phyloP scores from a whole-genome alignment of 2,113 vertebrate genomes.

The Oreochromis tanganicae region DNA sequence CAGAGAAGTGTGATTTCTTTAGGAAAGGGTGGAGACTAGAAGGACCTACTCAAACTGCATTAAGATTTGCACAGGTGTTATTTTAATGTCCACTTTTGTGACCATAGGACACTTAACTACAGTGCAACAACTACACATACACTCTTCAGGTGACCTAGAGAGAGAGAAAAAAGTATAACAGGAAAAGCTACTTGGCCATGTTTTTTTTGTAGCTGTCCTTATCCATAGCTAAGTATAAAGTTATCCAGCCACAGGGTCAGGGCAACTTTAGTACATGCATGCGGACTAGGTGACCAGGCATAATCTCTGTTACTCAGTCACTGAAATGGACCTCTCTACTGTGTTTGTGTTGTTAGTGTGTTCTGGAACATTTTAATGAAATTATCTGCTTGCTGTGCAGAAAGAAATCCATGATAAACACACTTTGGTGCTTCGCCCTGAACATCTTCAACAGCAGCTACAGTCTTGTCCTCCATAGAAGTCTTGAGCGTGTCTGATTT shows the following conservation, averaged over 20 bases:
- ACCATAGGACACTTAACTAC: accelerated
- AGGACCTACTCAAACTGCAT: accelerated
- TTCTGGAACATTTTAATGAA: neutral
- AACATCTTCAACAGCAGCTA: neutral
- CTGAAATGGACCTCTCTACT: neutral
- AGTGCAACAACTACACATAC: neutral
- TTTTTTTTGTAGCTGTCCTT: neutral
- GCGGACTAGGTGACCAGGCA: accelerated
- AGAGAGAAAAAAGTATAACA: neutral
- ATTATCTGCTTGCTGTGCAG: neutral
- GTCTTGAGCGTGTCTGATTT: accelerated
- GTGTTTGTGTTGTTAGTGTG: neutral
- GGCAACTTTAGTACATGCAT: accelerated
- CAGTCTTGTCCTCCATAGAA: neutral
- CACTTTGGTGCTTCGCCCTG: accelerated
- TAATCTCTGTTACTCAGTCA: neutral
- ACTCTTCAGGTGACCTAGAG: neutral
- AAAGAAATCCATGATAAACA: neutral
- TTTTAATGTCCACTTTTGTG: neutral
- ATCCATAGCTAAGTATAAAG: neutral
- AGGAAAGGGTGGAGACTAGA: neutral
- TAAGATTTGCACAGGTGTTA: accelerated
- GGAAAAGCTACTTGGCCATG: accelerated
- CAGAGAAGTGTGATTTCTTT: accelerated
- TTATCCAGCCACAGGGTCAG: neutral